phyloP scores from a whole-genome alignment of 1,140 invertebrate genomes.

The Brachionus paranguensis region DNA sequence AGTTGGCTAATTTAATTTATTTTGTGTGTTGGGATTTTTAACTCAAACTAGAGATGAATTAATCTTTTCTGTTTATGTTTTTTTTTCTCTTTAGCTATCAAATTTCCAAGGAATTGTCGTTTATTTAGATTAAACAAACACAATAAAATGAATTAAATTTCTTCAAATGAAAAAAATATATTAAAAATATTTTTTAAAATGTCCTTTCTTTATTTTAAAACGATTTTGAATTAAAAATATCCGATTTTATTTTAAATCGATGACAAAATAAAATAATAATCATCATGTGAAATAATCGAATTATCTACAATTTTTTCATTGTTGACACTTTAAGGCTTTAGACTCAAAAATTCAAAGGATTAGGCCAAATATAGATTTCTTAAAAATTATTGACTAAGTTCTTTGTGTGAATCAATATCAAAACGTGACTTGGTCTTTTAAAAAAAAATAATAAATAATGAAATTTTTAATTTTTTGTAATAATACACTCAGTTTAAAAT shows the following conservation, averaged over 20 bases:
- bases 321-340: background rate
- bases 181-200: background rate
- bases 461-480: background rate
- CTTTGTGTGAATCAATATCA: background rate
- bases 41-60: background rate
- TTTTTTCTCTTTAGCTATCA: background rate
- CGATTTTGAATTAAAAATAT: background rate
- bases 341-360: background rate
- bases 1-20: background rate
- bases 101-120: background rate
- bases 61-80: background rate
- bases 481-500: background rate
- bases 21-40: background rate
- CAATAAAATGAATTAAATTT: background rate
- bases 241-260: background rate
- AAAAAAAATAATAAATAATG: background rate
- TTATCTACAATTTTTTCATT: background rate
- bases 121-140: background rate
- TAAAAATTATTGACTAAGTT: background rate
- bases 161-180: background rate
- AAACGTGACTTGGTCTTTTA: background rate
- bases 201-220: background rate
- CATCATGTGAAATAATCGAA: background rate
- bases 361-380: background rate
- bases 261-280: no score